Evolutionary conservation across 1,140 invertebrate species (phyloP), one percentile per base, ranked within the genome.

Genomic region (Pseudomyrmex gracilis): DNA sequence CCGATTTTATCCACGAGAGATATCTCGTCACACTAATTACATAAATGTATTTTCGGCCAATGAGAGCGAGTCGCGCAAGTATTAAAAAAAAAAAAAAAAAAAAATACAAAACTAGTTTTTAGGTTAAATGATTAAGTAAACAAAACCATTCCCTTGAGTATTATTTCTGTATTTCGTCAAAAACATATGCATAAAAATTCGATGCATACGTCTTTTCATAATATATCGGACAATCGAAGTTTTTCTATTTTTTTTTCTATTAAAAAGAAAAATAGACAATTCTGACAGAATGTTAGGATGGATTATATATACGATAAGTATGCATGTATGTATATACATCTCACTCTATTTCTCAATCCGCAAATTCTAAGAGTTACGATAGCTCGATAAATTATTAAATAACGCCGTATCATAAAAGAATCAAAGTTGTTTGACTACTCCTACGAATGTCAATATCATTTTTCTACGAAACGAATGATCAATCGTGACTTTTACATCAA

Each of bases 1-100:
- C 55, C 77, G 73, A 73, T 55, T 83, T 83, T 71, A 24, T 17
- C 24, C 71, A 24, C 82, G 74, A 80, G 71, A 80, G 61, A 85
- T 83, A 85, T 70, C 34, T 73, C 64, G 43, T 13, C 49, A 4
- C 64, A 55, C 83, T 61, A 53, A 83, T 84, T 80, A 71, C 45
- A 24, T 67, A 57, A 57, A 77, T 12, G n/a, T 83, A 78, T 63
- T 68, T 63, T 61, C 15, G 34, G 55, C 20, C 43, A 57, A 64
- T 55, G n/a, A 76, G 58, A 24, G 43, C 20, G 5, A 76, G 13
- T 49, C 20, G 55, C 24, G 10, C 2, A 53, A 10, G 47, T 15
- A 55, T 53, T 12, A n/a, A 66, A 12, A 1, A 43, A 77, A 77
- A 45, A 17, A n/a, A 66, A 12, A 17, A n/a, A 66, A 12, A 1